A percentile compares a stretch with the other conserved stretches of the same genome.
Evolutionary conservation across 2,797 vertebrate species (phyloP).

Genomic region (Enteromius anoplus): DNA sequence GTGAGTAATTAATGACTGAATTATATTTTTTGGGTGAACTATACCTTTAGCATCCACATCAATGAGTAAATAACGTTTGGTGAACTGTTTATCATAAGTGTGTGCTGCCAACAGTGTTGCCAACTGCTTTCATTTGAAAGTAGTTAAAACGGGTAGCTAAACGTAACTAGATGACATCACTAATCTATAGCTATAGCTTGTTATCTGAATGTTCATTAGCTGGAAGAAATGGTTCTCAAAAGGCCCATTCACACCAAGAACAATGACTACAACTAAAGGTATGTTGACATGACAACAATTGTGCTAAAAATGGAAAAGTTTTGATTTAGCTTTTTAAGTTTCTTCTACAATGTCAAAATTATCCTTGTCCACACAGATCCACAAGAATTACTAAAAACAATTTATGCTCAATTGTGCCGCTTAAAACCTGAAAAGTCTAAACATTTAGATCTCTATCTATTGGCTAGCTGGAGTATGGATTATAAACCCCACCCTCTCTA

Average conservation of each 20-base stretch:
- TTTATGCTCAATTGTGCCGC: neutral
- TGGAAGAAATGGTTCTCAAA: neutral
- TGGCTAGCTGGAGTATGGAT: neutral
- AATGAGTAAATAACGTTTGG: neutral
- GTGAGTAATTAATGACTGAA: too few relatives aligned
- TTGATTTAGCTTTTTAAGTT: neutral
- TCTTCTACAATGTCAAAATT: neutral
- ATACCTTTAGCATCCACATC: neutral
- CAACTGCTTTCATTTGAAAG: too few relatives aligned
- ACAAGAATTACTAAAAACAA: neutral
- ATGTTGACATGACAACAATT: neutral
- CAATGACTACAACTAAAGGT: neutral
- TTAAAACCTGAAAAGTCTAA: neutral
- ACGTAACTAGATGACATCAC: too few relatives aligned
- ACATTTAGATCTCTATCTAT: neutral
- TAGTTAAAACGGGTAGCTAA: too few relatives aligned
- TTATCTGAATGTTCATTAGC: neutral
- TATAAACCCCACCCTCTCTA: neutral
- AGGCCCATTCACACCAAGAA: neutral
- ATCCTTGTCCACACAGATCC: neutral
- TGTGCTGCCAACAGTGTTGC: neutral
- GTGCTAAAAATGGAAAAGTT: neutral
- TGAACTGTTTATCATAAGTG: neutral
- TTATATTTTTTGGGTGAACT: too few relatives aligned
- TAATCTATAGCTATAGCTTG: neutral